A percentile compares a stretch with the other conserved stretches of the same genome.
Evolutionary conservation across 2,113 vertebrate species (phyloP).

Genomic region (Oenanthe melanoleuca): DNA sequence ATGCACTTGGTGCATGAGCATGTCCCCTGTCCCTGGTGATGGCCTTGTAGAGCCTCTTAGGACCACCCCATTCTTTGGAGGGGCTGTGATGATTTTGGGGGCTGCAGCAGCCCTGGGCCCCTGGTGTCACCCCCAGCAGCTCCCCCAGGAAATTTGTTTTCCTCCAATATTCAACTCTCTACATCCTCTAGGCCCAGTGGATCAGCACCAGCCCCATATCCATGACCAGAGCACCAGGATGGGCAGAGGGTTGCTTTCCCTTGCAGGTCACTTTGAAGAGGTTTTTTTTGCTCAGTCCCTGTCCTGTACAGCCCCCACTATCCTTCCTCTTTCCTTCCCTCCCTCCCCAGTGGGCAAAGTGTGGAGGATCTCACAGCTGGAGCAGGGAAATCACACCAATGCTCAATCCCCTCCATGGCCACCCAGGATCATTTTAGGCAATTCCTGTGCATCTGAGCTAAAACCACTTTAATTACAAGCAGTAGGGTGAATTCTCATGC

Average conservation of each 20-base stretch:
- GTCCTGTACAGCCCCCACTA: not conserved
- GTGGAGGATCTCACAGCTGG: accelerated
- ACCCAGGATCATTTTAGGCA: not conserved
- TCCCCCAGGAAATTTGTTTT: not conserved
- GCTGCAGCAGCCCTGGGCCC: not conserved
- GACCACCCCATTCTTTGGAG: not conserved
- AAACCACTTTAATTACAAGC: not conserved
- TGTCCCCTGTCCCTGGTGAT: not conserved
- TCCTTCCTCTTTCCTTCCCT: not conserved
- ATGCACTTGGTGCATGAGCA: not conserved
- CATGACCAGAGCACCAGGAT: accelerated
- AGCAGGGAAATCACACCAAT: not conserved
- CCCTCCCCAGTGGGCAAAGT: accelerated
- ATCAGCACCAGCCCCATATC: accelerated
- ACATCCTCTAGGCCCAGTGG: not conserved
- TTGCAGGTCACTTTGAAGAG: not conserved
- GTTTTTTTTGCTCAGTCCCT: not conserved
- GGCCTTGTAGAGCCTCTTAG: not conserved
- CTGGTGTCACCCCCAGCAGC: not conserved
- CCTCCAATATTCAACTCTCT: not conserved
- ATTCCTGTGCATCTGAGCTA: not conserved
- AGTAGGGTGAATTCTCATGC: not conserved
- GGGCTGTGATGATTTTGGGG: not conserved
- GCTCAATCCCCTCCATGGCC: not conserved
- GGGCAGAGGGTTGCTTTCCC: not conserved